phyloP scores from a whole-genome alignment of 2,113 vertebrate species.

The Oxyura jamaicensis region DNA sequence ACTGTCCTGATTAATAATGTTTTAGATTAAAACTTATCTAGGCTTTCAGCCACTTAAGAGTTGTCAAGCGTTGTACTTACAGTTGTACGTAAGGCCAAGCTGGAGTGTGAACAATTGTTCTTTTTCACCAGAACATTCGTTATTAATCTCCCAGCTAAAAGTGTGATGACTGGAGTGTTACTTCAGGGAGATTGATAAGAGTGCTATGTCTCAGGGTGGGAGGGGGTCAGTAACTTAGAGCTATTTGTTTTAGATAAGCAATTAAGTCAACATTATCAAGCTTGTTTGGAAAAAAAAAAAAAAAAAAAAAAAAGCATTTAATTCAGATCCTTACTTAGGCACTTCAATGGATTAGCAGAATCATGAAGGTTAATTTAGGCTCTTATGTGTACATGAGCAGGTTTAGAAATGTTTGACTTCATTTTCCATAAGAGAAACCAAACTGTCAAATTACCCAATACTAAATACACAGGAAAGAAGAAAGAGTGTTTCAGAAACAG shows the following conservation, averaged over 20 bases:
- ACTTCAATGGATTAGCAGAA: background rate
- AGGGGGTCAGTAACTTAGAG: background rate
- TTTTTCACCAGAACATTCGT: background rate
- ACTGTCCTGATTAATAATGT: background rate
- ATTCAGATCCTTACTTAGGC: background rate
- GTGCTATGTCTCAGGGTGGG: background rate
- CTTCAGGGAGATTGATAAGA: conserved; percentile 26
- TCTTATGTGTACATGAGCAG: background rate
- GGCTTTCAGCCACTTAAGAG: background rate
- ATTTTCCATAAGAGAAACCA: background rate
- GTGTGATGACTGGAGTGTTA: conserved; percentile 26
- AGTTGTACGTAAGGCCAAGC: background rate
- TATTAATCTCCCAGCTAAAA: conserved; percentile 27
- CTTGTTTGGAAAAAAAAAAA: background rate
- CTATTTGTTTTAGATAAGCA: conserved; percentile 38
- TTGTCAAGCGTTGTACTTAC: background rate
- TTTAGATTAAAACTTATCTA: conserved; percentile 24
- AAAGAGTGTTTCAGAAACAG: background rate
- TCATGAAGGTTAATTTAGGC: background rate
- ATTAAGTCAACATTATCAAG: background rate
- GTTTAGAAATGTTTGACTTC: background rate
- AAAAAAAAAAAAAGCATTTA: background rate
- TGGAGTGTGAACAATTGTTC: background rate
- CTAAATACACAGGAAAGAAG: background rate
- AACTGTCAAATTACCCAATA: background rate